phyloP scores from a whole-genome alignment of 2,888 invertebrate species.

The Carcina quercana region DNA sequence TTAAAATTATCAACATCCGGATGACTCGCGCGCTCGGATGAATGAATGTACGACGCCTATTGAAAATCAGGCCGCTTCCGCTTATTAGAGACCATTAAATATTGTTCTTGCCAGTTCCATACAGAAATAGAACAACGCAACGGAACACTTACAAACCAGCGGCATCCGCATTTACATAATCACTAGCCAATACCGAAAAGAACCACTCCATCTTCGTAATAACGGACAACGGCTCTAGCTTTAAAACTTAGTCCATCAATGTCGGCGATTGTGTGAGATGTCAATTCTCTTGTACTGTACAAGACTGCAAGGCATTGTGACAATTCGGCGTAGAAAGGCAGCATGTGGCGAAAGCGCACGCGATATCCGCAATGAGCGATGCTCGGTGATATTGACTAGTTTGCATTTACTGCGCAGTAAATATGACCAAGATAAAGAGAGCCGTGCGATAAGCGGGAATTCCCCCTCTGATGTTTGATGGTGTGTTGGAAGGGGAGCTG shows the following conservation, averaged over 20 bases:
- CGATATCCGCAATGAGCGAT: conserved; percentile 22
- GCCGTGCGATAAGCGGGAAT: conserved; percentile 20
- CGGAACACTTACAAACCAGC: too few species aligned
- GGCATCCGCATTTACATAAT: too few species aligned
- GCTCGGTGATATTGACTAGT: conserved; percentile 25
- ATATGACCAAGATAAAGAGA: conserved; percentile 25
- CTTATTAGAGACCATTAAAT: conserved; percentile 38
- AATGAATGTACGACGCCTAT: conserved; percentile 41
- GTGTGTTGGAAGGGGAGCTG: conserved; percentile 18
- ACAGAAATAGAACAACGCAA: too few species aligned
- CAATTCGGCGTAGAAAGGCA: conserved; percentile 28
- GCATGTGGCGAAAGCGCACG: conserved; percentile 33
- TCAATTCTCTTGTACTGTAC: too few species aligned
- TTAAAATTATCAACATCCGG: conserved; percentile 50
- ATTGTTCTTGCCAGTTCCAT: conserved; percentile 44
- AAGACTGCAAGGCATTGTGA: conserved; percentile 24
- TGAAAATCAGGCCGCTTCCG: conserved; percentile 61
- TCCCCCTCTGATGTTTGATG: conserved; percentile 19
- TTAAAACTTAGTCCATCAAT: too few species aligned
- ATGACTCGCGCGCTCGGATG: conserved; percentile 38
- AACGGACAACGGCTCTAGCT: too few species aligned
- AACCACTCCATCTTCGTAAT: too few species aligned
- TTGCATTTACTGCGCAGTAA: conserved; percentile 32
- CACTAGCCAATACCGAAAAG: too few species aligned
- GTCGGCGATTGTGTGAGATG: too few species aligned